Evolutionary conservation across 2,888 invertebrate genomes (phyloP), one percentile per base, ranked within the genome.

Genomic region (Orthonevra nobilis): DNA sequence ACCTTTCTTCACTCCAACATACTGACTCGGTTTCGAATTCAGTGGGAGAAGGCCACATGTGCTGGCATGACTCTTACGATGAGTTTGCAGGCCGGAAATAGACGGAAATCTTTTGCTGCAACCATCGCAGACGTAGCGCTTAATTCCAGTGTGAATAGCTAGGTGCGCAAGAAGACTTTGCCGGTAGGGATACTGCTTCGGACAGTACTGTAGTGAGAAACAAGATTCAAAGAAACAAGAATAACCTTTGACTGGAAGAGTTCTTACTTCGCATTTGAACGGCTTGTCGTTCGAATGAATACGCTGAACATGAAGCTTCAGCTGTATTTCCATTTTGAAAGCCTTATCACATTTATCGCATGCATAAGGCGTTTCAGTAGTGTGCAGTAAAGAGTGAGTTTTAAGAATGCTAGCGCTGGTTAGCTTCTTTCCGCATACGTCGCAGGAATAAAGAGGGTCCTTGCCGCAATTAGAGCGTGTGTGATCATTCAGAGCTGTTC

Each of bases 31-130:
- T 75, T 86, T 89, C 15, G 89, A 87, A 64, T 86, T 87, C 2
- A 86, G 72, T 0, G 89, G 89, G 44, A 86, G 42, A 10, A 83
- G 83, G 0, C 90, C 90, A 54, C 90, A 90, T n/a, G 89, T 89
- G 48, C 84, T 86, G 0, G 89, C 86, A 72, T 90, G 89, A 3
- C 89, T 89, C 61, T 86, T 86, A n/a, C 89, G 87, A 84, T 90
- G 90, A 14, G 90, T 90, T 52, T 89, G 88, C 3, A 90, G 85
- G 84, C 90, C 90, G 0, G 90, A 90, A 54, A 90, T 88, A 82
- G 90, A 91, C 2, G 90, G 90, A 83, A 91, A 91, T 6, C 90
- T 86, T 69, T 88, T 87, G 32, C 90, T 90, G 81, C 91, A 91
- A 1, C 89, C 88, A 70, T 89, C 87, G 83, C 91, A 91, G 19